phyloP scores from a whole-genome alignment of 2,797 vertebrate genomes.

The Diceros bicornis region DNA sequence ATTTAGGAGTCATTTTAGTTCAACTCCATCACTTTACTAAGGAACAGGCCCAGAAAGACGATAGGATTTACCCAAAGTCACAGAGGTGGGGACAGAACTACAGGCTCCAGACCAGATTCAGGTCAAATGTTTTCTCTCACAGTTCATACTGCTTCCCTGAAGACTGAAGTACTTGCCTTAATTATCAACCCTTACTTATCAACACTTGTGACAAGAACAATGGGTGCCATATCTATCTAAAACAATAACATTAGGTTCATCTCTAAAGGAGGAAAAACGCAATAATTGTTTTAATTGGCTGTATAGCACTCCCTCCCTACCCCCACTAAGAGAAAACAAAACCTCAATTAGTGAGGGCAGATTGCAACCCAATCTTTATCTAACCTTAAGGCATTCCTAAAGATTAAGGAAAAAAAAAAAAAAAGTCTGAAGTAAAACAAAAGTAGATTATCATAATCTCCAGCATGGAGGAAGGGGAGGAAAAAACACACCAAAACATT shows the following conservation, averaged over 20 bases:
- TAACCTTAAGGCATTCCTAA: background rate
- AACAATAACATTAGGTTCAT: background rate
- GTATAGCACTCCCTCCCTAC: background rate
- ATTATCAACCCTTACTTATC: background rate
- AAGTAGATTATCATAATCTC: background rate
- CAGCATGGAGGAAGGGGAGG: background rate
- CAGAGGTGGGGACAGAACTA: background rate
- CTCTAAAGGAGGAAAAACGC: background rate
- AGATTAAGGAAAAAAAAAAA: background rate
- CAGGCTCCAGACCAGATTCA: background rate
- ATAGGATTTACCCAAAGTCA: background rate
- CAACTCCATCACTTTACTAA: background rate
- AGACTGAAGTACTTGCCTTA: background rate
- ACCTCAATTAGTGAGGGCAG: background rate
- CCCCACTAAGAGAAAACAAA: background rate
- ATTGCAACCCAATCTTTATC: background rate
- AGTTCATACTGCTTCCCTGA: background rate
- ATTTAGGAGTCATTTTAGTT: background rate
- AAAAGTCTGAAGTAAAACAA: background rate
- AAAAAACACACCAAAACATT: background rate
- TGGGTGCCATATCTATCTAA: background rate
- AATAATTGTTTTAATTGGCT: background rate
- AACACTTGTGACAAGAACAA: background rate
- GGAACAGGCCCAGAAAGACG: background rate
- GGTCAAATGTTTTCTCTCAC: background rate